Evolutionary conservation across 2,888 invertebrate genomes (phyloP).

Genomic region (Eupithecia tripunctaria): DNA sequence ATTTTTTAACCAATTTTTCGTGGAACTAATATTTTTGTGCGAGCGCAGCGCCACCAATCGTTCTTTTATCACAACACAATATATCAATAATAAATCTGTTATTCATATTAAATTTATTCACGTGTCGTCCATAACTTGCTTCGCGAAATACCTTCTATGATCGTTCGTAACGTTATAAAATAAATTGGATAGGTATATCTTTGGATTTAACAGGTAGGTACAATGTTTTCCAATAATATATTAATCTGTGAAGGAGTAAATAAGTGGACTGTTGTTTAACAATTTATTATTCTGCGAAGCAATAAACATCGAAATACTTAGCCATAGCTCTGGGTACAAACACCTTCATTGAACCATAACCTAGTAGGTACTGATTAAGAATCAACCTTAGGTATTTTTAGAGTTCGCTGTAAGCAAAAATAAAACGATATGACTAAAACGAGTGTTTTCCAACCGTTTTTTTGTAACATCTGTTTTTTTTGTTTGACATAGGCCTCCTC

Average conservation of each 20-base stretch:
- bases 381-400: background rate
- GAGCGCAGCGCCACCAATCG: no score
- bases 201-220: background rate
- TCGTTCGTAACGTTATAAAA: background rate
- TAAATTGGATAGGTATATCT: background rate
- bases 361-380: slow-evolving; percentile 1
- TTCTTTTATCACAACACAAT: no score
- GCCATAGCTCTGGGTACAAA: background rate
- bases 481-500: no score
- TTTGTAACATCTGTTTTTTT: background rate
- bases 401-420: background rate
- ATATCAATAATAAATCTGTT: background rate
- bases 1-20: no score
- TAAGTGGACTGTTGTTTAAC: background rate
- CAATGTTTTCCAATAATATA: slow-evolving; percentile 4
- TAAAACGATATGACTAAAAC: background rate
- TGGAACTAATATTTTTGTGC: no score
- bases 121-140: background rate
- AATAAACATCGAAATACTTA: background rate
- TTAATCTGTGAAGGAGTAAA: background rate
- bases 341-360: background rate
- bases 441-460: background rate
- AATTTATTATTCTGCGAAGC: background rate
- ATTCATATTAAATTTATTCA: background rate
- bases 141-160: background rate